These are phyloP conservation scores for Mus spretus DNA, from an alignment of 2,797 vertebrate species.

Conservation along the genomic window DNA sequence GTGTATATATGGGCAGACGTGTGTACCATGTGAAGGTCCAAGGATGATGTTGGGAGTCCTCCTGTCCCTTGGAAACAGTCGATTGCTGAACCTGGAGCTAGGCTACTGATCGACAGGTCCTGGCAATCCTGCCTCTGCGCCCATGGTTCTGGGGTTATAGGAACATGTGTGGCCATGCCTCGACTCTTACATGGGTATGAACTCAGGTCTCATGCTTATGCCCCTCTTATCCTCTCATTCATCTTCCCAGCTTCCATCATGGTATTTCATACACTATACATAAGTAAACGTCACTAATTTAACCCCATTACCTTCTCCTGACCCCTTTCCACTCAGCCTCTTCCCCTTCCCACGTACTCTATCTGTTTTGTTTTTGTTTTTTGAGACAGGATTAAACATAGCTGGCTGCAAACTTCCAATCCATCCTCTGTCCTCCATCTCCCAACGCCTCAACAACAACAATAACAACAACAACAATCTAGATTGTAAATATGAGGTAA, in stretches of 20 bases:
- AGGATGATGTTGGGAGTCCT: background rate
- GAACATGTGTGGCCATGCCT: background rate
- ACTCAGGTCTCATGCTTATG: background rate
- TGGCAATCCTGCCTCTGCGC: background rate
- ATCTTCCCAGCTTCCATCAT: background rate
- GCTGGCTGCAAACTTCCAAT: background rate
- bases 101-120: background rate
- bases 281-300: background rate
- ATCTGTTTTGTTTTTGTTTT: too few relatives aligned
- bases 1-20: background rate
- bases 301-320: background rate
- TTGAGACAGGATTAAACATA: background rate
- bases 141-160: background rate
- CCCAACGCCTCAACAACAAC: background rate
- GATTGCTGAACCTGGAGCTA: background rate
- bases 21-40: background rate
- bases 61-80: background rate
- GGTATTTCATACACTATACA: background rate
- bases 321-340: background rate
- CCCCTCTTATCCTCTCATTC: background rate
- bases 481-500: background rate
- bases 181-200: background rate
- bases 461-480: background rate
- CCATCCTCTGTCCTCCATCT: background rate
- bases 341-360: background rate